Evolutionary conservation across 2,113 vertebrate species (phyloP).

Genomic region (Ornithorhynchus anatinus): DNA sequence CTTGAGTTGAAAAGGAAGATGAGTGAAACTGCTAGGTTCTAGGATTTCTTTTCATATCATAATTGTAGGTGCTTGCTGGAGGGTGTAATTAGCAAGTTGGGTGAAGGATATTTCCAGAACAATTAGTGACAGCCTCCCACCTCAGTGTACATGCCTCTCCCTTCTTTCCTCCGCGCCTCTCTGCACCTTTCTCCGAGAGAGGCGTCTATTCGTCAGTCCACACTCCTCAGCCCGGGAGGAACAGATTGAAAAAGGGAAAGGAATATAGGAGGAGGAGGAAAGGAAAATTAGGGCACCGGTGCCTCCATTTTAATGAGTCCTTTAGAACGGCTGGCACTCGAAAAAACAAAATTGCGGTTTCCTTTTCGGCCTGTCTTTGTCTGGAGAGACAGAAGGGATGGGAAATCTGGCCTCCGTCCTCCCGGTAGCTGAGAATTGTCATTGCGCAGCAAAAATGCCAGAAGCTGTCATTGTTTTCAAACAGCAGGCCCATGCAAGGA

Average conservation of each 20-base stretch:
- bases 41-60: conserved; percentile 49
- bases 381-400: neutral
- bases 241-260: neutral
- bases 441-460: conserved; percentile 26
- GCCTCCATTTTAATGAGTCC: neutral
- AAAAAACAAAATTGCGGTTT: neutral
- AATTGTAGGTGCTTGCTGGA: conserved; percentile 46
- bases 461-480: conserved; percentile 46
- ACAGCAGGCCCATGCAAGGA: conserved; percentile 23
- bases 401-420: neutral
- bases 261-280: neutral
- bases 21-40: conserved; percentile 17
- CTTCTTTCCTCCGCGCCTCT: conserved; percentile 15
- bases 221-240: neutral
- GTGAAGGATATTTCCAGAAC: conserved; percentile 48
- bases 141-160: conserved; percentile 2
- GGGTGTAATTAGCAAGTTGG: conserved; percentile 60
- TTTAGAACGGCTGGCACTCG: neutral
- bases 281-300: neutral
- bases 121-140: conserved; percentile 48
- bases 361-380: conserved; percentile 14
- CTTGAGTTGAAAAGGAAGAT: conserved; percentile 26
- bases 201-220: conserved; percentile 21
- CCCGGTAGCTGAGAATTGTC: neutral
- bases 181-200: conserved; percentile 23